Evolutionary conservation across 2,113 vertebrate species (phyloP), one percentile per base, ranked within the genome.

Genomic region (Vidua chalybeata): DNA sequence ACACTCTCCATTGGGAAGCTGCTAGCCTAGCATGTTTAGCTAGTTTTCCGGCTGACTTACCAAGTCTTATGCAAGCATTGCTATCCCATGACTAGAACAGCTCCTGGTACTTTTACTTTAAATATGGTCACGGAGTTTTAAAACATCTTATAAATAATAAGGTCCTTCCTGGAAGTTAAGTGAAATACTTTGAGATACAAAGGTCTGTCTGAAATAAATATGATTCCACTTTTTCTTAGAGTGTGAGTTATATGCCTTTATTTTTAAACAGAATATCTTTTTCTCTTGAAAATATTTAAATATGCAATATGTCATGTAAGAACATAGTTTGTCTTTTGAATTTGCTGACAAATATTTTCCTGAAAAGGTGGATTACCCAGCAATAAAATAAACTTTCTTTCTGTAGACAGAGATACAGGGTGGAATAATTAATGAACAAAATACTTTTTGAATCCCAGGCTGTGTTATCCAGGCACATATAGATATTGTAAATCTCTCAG

Each of bases 321-420:
- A 55, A 22, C 17, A 67, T 31, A 9, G 68, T 75, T 96, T 96
- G 52, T 62, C 83, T 89, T 69, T 71, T 84, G 80, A 69, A 91
- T 94, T 66, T 94, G 37, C 77, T 90, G 78, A 64, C 78, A 87
- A 93, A 79, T 74, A 76, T 59, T 95, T 97, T 94, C 67, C 37
- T 77, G 77, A 74, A 88, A 95, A 95, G 23, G 45, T 66, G 59
- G 58, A 84, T 79, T 87, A 52, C 19, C 31, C 14, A 58, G 17
- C 30, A 93, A 73, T 33, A 84, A 82, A 87, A 93, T 71, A 22
- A 79, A 48, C 30, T 83, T 86, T 43, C 19, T 78, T 88, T 68
- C 33, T 79, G 26, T 83, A 56, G 41, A 7, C 48, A 78, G 48
- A 67, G 41, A 74, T 51, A 74, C 6, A 7, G 61, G 16, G 33